These are phyloP conservation scores for Xerus inauris DNA, from an alignment of 2,113 vertebrate genomes.

Conservation along the genomic window DNA sequence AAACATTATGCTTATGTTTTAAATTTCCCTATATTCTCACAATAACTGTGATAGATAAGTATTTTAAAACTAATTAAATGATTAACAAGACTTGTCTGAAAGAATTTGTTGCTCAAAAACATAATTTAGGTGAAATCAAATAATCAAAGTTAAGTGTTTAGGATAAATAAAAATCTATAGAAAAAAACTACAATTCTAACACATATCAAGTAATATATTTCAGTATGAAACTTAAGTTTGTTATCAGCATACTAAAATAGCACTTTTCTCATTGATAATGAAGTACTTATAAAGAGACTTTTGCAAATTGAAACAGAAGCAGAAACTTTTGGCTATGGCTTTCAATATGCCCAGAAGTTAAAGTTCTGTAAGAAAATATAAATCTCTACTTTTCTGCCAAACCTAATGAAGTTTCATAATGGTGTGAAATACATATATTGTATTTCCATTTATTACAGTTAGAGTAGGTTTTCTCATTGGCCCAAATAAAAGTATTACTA, in stretches of 20 bases:
- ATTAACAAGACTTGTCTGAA: slow-evolving; percentile 52
- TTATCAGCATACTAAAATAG: slow-evolving; percentile 1
- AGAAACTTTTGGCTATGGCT: neutral
- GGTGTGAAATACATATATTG: neutral
- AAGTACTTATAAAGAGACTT: neutral
- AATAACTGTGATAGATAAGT: neutral
- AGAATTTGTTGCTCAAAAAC: slow-evolving; percentile 33
- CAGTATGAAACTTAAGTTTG: neutral
- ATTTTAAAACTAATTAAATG: slow-evolving; percentile 66
- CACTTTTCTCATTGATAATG: neutral
- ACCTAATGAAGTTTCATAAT: neutral
- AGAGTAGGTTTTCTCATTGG: neutral
- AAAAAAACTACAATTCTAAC: neutral
- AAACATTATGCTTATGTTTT: neutral
- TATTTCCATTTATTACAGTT: neutral
- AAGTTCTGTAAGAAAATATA: neutral
- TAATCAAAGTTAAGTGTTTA: slow-evolving; percentile 6
- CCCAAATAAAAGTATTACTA: neutral
- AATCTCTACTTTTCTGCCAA: neutral
- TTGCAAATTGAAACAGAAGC: neutral
- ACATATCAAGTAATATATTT: neutral
- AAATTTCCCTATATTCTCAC: slow-evolving; percentile 43
- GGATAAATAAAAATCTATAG: neutral
- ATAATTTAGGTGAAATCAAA: slow-evolving; percentile 25
- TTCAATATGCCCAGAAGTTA: neutral